Percentiles rank a stretch among this genome's conserved stretches.
Evolutionary conservation across 2,113 vertebrate species (phyloP).

Genomic region (Myanophis thanlyinensis): DNA sequence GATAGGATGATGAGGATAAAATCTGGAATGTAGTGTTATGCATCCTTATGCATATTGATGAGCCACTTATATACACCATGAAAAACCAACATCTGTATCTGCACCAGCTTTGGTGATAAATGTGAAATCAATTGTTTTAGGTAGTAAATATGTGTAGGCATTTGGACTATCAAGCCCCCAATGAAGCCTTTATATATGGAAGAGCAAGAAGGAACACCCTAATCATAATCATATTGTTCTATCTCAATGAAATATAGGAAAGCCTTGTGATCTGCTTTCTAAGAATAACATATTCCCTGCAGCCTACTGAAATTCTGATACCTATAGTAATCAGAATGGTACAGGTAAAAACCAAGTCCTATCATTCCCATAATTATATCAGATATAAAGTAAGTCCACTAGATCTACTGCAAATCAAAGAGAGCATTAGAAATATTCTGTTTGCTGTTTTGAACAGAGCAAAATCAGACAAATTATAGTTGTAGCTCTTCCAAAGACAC

Average conservation of each 20-base stretch:
- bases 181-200: neutral
- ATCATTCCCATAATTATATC: neutral
- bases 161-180: neutral
- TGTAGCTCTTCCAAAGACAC: neutral
- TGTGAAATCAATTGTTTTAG: neutral
- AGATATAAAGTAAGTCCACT: neutral
- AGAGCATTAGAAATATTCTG: neutral
- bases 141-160: neutral
- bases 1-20: neutral
- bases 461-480: neutral
- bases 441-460: neutral
- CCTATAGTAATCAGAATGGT: neutral
- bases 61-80: neutral
- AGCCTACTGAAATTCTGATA: neutral
- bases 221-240: constrained; percentile 9
- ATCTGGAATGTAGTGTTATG: neutral
- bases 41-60: neutral
- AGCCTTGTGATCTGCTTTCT: neutral
- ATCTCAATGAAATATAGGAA: neutral
- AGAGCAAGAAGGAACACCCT: neutral
- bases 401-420: neutral
- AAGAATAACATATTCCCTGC: neutral
- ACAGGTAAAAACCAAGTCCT: neutral
- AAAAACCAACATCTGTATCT: neutral
- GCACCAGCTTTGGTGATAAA: neutral